Conservation (phyloP, 2,113 vertebrate species). For the Oryzias woworae region DNA sequence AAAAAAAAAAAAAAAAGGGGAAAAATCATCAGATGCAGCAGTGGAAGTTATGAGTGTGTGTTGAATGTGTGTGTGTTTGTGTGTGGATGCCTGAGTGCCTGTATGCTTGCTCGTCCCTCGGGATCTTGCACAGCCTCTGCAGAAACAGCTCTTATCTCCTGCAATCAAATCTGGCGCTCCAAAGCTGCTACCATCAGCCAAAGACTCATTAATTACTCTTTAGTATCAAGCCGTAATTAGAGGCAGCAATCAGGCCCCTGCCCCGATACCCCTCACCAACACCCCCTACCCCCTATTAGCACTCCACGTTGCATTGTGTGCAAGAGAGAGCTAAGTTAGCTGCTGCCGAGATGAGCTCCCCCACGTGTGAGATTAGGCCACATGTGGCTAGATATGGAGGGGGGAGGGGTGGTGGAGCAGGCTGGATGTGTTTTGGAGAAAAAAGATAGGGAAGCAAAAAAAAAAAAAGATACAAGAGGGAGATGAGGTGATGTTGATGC, state of each 20-base stretch:
- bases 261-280: slow-evolving; percentile 17
- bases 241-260: slow-evolving; percentile 71
- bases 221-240: slow-evolving; percentile 78
- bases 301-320: slow-evolving; percentile 46
- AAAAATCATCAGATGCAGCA: slow-evolving; percentile 1
- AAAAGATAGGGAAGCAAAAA: slow-evolving; percentile 39
- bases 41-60: slow-evolving; percentile 5
- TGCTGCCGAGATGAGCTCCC: slow-evolving; percentile 50
- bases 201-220: slow-evolving; percentile 80
- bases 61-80: slow-evolving; percentile 19
- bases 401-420: slow-evolving; percentile 7
- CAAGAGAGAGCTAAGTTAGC: slow-evolving; percentile 56
- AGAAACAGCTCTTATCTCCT: slow-evolving; percentile 68
- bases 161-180: slow-evolving; percentile 63
- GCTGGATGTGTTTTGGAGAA: slow-evolving; percentile 24
- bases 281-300: slow-evolving; percentile 54
- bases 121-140: slow-evolving; percentile 46
- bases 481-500: slow-evolving; percentile 50
- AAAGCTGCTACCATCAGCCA: slow-evolving; percentile 73
- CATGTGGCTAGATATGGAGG: slow-evolving; percentile 30
- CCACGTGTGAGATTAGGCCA: slow-evolving; percentile 66
- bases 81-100: slow-evolving; percentile 7
- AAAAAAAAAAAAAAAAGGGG: no score
- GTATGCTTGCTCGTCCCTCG: slow-evolving; percentile 34
- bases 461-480: slow-evolving; percentile 43